These are phyloP conservation scores for Busseola fusca DNA, from an alignment of 2,888 invertebrate species.

Conservation along the genomic window DNA sequence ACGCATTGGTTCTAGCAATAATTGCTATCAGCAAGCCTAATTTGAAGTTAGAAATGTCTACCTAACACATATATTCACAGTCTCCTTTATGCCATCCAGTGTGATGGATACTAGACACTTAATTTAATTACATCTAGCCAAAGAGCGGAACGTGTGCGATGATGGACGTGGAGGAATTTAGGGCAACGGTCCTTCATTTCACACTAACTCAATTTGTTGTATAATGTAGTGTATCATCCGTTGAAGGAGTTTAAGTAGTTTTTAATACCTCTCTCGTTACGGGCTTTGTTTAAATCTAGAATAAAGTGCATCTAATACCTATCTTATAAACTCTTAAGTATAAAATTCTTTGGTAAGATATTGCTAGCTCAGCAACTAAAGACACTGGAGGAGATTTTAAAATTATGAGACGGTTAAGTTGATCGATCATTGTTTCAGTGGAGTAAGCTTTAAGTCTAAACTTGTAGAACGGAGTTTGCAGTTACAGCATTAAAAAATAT, in stretches of 20 bases:
- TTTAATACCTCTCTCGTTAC: slow-evolving; percentile 39
- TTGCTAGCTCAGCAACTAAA: slow-evolving; percentile 17
- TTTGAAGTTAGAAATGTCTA: neutral
- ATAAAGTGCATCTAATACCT: slow-evolving; percentile 33
- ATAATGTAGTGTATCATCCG: slow-evolving; percentile 29
- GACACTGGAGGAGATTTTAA: slow-evolving; percentile 19
- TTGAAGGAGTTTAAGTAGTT: slow-evolving; percentile 38
- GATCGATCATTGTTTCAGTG: slow-evolving; percentile 17
- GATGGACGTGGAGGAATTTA: slow-evolving; percentile 46
- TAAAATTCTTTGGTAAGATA: slow-evolving; percentile 34
- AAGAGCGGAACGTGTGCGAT: slow-evolving; percentile 33
- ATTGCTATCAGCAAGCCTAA: neutral
- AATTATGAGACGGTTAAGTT: slow-evolving; percentile 18
- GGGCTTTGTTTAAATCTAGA: slow-evolving; percentile 28
- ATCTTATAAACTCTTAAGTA: slow-evolving; percentile 33
- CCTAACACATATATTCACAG: neutral
- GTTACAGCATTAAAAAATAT: neutral
- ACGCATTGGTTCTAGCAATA: neutral
- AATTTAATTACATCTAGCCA: slow-evolving; percentile 44
- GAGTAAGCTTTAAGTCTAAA: slow-evolving; percentile 1
- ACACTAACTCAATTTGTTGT: slow-evolving; percentile 36
- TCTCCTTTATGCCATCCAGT: neutral
- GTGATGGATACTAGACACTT: slow-evolving; percentile 36
- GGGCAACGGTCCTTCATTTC: slow-evolving; percentile 24
- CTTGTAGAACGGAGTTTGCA: neutral